Conservation (phyloP, 2,888 invertebrate genomes). For the Dicycla oo region DNA sequence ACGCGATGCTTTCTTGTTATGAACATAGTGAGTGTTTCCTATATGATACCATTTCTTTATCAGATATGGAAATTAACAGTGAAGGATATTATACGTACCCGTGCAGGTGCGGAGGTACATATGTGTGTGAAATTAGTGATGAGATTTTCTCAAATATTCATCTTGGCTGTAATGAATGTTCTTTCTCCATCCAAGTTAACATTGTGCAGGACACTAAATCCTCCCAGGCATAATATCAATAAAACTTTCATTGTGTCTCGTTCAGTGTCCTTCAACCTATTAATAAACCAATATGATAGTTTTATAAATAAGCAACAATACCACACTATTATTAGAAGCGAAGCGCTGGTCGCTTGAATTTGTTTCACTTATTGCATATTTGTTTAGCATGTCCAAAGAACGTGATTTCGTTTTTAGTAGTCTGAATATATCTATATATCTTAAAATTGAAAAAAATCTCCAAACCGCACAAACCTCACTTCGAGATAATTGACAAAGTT, state of each 20-base stretch:
- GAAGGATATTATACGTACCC: conserved; percentile 86
- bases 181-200: conserved; percentile 91
- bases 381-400: neutral
- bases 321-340: neutral
- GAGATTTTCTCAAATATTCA: conserved; percentile 74
- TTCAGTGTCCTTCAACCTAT: neutral
- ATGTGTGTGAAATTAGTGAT: conserved; percentile 81
- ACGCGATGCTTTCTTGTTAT: conserved; percentile 90
- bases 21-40: conserved; percentile 91
- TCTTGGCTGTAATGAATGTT: conserved; percentile 93
- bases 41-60: conserved; percentile 89
- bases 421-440: too few relatives aligned
- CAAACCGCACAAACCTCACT: too few relatives aligned
- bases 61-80: conserved; percentile 85
- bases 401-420: neutral
- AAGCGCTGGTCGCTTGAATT: neutral
- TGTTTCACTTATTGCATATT: neutral
- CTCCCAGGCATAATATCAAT: neutral
- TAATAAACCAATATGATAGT: neutral
- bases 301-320: neutral
- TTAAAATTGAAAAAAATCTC: too few relatives aligned
- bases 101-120: conserved; percentile 93
- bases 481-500: too few relatives aligned
- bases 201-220: neutral
- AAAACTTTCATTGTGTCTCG: neutral